Evolutionary conservation across 2,888 invertebrate species (phyloP).

Genomic region (Vesta saturnalis): DNA sequence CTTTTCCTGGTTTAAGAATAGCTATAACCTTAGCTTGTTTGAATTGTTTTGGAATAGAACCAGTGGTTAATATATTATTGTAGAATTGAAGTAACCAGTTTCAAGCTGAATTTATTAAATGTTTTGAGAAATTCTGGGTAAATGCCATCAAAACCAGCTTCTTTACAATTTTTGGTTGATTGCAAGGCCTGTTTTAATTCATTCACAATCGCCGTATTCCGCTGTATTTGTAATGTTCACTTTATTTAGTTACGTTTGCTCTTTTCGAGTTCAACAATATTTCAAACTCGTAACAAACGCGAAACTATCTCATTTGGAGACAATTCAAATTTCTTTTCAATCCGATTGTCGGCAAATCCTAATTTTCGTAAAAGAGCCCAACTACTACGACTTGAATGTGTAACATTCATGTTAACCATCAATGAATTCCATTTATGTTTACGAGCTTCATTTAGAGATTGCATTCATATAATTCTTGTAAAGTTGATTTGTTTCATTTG

Average conservation of each 20-base stretch:
- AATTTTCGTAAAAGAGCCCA: background rate
- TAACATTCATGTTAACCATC: background rate
- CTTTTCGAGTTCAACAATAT: background rate
- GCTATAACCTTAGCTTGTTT: background rate
- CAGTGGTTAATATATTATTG: background rate
- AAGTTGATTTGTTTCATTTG: background rate
- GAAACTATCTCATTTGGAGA: background rate
- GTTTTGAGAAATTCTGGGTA: conserved; percentile 5
- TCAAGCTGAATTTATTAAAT: background rate
- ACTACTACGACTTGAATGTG: background rate
- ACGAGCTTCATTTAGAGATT: background rate
- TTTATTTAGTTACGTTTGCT: background rate
- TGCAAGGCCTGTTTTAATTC: background rate
- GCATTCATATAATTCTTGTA: background rate
- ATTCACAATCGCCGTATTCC: background rate
- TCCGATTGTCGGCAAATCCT: background rate
- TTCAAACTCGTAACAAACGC: background rate
- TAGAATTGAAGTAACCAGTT: background rate
- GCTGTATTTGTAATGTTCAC: too few species aligned
- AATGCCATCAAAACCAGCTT: conserved; percentile 4
- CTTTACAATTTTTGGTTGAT: background rate
- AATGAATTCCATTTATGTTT: background rate
- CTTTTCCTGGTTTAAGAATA: background rate
- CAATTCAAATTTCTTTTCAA: background rate
- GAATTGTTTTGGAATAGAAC: background rate